Base-by-base conservation (phyloP, 2,113 vertebrate genomes). In the Brachypteracias leptosomus region DNA sequence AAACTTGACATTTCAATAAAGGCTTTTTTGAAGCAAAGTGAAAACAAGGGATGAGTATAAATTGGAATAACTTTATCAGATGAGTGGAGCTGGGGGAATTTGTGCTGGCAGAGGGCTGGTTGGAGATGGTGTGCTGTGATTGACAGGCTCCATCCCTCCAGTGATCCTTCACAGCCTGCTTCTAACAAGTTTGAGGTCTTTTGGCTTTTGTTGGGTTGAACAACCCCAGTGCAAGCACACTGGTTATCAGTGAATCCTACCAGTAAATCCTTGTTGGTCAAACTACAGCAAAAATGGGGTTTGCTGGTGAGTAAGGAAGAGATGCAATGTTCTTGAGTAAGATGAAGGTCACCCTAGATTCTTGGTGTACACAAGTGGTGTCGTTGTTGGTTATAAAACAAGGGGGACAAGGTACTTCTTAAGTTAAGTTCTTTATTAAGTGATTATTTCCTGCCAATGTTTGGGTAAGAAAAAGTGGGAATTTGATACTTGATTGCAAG, bases 311-410 rank as follows among this genome's bases (percentile, higher is more conserved):
- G 15, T 22, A 44, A 77, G 79, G 55, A 93, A 36, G 15, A 73
- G 46, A 14, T 16, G 9, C 0, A 0, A 5, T 21, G 42, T 24
- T 29, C 38, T 59, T 0, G 2, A 72, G 57, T 76, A 93, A 26
- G 72, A 49, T 57, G 72, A 80, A 62, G n/a, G 11, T 51, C 55
- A 78, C 1, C 21, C 31, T 38, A 13, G 24, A n/a, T 44, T 3
- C 7, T 26, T 49, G 15, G 16, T 55, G 40, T 36, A 22, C 21
- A 1, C 0, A 0, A 51, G 10, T 0, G 1, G 26, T 88, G 21
- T 11, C 36, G 11, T 36, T 68, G 6, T 1, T 76, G 20, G 24
- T 52, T 63, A 36, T 52, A 57, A 85, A 15, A 11, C 0, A 2
- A 52, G 59, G 31, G 28, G 9, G 7, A 26, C 73, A 57, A 80